Percentiles rank a stretch among this genome's conserved stretches.
Evolutionary conservation across 2,113 vertebrate genomes (phyloP).

Genomic region (Albula goreensis): DNA sequence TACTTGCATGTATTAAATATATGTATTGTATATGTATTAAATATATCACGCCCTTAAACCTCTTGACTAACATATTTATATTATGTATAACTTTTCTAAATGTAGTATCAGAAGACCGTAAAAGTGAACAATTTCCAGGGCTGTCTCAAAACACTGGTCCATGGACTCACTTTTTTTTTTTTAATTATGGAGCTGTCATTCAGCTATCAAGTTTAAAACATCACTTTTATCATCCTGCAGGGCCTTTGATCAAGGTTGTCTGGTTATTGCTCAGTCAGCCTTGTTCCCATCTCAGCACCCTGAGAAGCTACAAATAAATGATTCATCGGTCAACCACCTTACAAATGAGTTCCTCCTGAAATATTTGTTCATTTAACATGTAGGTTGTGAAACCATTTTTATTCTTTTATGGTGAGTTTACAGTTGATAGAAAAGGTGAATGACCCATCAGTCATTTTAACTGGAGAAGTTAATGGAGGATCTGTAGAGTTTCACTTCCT

Average conservation of each 20-base stretch:
- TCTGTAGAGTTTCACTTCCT: background rate
- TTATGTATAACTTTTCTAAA: background rate
- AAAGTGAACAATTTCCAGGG: background rate
- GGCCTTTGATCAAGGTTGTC: slow-evolving; percentile 42
- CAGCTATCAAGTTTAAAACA: too few relatives aligned
- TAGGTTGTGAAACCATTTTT: slow-evolving; percentile 23
- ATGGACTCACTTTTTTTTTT: background rate
- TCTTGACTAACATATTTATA: too few relatives aligned
- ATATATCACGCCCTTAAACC: too few relatives aligned
- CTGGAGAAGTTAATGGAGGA: background rate
- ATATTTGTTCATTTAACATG: background rate
- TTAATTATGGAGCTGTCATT: background rate
- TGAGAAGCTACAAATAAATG: slow-evolving; percentile 27
- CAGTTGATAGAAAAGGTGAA: slow-evolving; percentile 35
- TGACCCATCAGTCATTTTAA: slow-evolving; percentile 28
- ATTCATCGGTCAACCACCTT: slow-evolving; percentile 58
- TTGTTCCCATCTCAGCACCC: slow-evolving; percentile 32
- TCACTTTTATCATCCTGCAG: background rate
- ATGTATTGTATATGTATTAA: too few relatives aligned
- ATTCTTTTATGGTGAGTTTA: slow-evolving; percentile 36
- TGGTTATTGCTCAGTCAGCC: slow-evolving; percentile 60
- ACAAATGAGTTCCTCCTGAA: background rate
- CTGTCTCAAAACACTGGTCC: background rate
- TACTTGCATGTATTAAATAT: too few relatives aligned
- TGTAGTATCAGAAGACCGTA: background rate